phyloP scores from a whole-genome alignment of 2,797 vertebrate genomes.

The Holocentrus rufus region DNA sequence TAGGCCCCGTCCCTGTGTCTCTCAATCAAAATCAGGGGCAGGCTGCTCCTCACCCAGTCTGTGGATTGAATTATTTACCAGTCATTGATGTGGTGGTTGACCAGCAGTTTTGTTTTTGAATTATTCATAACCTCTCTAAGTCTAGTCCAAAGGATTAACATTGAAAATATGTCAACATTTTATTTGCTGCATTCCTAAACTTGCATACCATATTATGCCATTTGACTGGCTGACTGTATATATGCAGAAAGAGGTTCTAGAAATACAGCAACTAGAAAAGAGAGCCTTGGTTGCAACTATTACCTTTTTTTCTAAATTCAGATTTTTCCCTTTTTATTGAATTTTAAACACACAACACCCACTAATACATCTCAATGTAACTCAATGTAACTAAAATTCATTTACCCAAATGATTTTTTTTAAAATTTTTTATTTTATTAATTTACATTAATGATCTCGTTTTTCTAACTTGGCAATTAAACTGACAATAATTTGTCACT shows the following conservation, averaged over 20 bases:
- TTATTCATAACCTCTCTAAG: slow-evolving; percentile 77
- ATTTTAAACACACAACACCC: slow-evolving; percentile 23
- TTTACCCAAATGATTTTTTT: too few species aligned
- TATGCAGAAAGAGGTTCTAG: background rate
- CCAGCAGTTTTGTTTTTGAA: slow-evolving; percentile 82
- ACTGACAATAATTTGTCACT: background rate
- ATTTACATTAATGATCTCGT: background rate
- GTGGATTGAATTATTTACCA: slow-evolving; percentile 82
- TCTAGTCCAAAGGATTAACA: slow-evolving; percentile 73
- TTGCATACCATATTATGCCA: slow-evolving; percentile 44
- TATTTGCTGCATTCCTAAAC: slow-evolving; percentile 63
- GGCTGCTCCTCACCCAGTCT: slow-evolving; percentile 75
- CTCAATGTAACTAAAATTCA: slow-evolving; percentile 8
- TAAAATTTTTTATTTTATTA: slow-evolving; percentile 12
- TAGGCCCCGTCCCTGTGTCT: slow-evolving; percentile 75
- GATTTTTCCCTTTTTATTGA: slow-evolving; percentile 19
- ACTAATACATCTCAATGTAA: background rate
- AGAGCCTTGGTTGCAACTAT: slow-evolving; percentile 6
- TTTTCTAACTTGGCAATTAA: background rate
- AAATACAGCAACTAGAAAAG: slow-evolving; percentile 42
- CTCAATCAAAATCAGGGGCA: slow-evolving; percentile 80
- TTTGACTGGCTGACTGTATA: slow-evolving; percentile 17
- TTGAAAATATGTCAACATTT: slow-evolving; percentile 70
- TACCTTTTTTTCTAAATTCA: background rate
- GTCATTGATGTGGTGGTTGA: slow-evolving; percentile 80